Evolutionary conservation across 2,113 vertebrate genomes (phyloP).

Genomic region (Chrysemys picta): DNA sequence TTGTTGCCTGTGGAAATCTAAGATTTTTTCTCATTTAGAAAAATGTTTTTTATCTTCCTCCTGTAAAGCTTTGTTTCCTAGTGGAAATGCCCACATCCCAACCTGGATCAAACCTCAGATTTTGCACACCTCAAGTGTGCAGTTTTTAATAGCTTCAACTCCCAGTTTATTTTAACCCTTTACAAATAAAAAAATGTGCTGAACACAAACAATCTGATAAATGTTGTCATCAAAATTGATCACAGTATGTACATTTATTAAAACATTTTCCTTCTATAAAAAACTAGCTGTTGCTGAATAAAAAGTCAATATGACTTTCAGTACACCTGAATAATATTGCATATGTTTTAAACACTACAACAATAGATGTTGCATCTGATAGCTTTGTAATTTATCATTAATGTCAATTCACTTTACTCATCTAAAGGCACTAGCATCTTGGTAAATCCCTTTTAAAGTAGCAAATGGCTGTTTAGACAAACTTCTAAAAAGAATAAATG

Average conservation of each 20-base stretch:
- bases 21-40: not conserved
- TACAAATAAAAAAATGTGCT: not conserved
- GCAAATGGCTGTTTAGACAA: conserved; percentile 10
- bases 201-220: not conserved
- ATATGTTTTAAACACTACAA: not conserved
- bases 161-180: not conserved
- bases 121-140: not conserved
- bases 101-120: not conserved
- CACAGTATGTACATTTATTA: not conserved
- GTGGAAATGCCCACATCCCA: not conserved
- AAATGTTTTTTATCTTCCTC: not conserved
- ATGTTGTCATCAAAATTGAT: not conserved
- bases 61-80: not conserved
- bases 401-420: not conserved
- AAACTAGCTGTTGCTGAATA: not conserved
- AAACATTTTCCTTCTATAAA: not conserved
- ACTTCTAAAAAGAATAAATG: not conserved
- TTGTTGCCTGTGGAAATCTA: not conserved
- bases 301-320: not conserved
- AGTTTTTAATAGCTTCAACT: not conserved
- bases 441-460: not conserved
- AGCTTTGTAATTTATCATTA: not conserved
- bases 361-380: not conserved
- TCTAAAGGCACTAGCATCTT: not conserved
- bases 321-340: not conserved